Conservation (phyloP, 1,140 invertebrate species). For the Streblospio benedicti region DNA sequence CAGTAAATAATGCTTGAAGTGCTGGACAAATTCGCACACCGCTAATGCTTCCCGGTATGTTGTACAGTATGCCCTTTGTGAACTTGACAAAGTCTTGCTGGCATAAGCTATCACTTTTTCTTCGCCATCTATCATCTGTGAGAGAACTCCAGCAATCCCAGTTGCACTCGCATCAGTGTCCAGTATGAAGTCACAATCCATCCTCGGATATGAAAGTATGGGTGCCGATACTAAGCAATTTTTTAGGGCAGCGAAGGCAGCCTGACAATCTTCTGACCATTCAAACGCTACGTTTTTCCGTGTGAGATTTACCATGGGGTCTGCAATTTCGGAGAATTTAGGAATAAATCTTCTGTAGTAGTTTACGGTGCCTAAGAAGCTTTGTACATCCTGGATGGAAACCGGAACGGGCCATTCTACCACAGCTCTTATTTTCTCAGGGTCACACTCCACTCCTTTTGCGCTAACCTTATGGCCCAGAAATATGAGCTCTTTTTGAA, state of each 20-base stretch:
- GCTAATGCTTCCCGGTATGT: constrained; percentile 29
- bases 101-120: constrained; percentile 11
- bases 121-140: constrained; percentile 32
- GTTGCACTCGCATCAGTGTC: constrained; percentile 46
- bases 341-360: constrained; percentile 31
- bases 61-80: constrained; percentile 28
- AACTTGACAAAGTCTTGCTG: constrained; percentile 9
- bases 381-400: constrained; percentile 26
- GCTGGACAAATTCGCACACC: constrained; percentile 17
- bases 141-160: constrained; percentile 44
- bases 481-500: constrained; percentile 23
- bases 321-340: constrained; percentile 23
- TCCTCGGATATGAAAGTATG: constrained; percentile 28
- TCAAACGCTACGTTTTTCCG: constrained; percentile 3
- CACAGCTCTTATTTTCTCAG: constrained; percentile 33
- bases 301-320: constrained; percentile 10
- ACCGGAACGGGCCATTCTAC: constrained; percentile 29
- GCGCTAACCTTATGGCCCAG: constrained; percentile 28
- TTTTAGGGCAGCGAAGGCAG: constrained; percentile 12
- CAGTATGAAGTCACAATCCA: constrained; percentile 34
- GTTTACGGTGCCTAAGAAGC: constrained; percentile 32
- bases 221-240: constrained; percentile 7
- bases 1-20: constrained; percentile 25
- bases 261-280: neutral
- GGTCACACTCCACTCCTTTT: constrained; percentile 26